Evolutionary conservation across 2,113 vertebrate species (phyloP), one percentile per base, ranked within the genome.

Genomic region (Nannospalax galili): DNA sequence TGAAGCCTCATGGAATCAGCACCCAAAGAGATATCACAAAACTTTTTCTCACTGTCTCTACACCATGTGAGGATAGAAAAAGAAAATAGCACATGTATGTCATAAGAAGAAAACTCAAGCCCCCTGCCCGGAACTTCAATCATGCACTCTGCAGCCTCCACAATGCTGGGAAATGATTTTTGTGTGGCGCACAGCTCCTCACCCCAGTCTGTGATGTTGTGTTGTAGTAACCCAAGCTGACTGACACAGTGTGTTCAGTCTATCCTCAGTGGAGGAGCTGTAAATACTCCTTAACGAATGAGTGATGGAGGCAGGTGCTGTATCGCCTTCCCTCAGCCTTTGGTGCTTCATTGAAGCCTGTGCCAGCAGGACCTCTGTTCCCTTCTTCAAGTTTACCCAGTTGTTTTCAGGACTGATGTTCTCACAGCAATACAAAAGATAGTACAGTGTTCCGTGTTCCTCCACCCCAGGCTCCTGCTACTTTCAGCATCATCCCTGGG

Each of bases 21-120:
- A 32, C 28, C 52, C 20, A 60, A 84, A 48, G 26, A 82, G 60
- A 81, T 3, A 22, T 3, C 28, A 24, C 28, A 79, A 22, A 81
- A 8, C 17, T n/a, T 1, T 1, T 12, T 20, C 28, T 28, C 20
- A 52, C 12, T 52, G 35, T 48, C 48, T 70, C 24, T 35, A 75
- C 0, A 0, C 60, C 10, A 5, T 24, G 15, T 7, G 69, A 67
- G 20, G 12, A 56, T 35, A n/a, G 10, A 37, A 20, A 1, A 19
- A 67, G 37, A 70, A 28, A 40, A 28, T 17, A 65, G 7, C 60
- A 26, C 37, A 37, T 45, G 11, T 4, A 37, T 17, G 1, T 45
- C 69, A 56, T n/a, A 19, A 48, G 56, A 58, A 56, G 60, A 45
- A 52, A 9, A 56, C n/a, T 65, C 52, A 60, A 90, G 84, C 26